Base-by-base conservation (phyloP, 2,797 vertebrate species). In the Sebastes itinus region DNA sequence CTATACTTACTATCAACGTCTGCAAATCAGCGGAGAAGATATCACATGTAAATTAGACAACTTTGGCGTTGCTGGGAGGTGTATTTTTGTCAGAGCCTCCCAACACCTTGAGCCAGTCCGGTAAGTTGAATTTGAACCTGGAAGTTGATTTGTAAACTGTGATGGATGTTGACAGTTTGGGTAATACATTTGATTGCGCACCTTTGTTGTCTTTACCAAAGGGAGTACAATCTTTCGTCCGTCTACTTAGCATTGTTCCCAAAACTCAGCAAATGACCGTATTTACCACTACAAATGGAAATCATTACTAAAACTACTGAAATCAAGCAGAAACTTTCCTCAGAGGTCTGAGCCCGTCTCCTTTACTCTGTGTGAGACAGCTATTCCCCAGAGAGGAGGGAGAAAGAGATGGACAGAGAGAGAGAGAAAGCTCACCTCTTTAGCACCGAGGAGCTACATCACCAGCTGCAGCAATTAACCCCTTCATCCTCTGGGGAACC, bases 391-490 rank as follows among this genome's bases (percentile, higher is more conserved):
- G 54, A 92, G 92, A 87, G 83, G 72, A 64, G 30, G 22, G 58
- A 83, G 67, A 72, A 33, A 18, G 49, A 72, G 82, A 87, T 64
- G 5, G 78, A 88, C 33, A 63, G 52, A 81, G 74, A 85, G 76
- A 85, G 76, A 74, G 77, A 65, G 64, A 95, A 89, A 92, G 83
- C 87, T 92, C 86, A 87, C 92, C 89, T 91, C 89, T 81, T 84
- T 88, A 88, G 67, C 62, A 74, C 73, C 8, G 77, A 93, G 92
- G 94, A 92, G 81, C 83, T 86, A 88, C 94, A 94, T 95, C 95
- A 95, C 95, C 97, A 97, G 96, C 96, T 95, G 96, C 95, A 95
- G 96, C 96, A 95, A 96, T 97, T 97, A 97, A 96, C 96, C 94
- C 93, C 85, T 86, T 77, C 88, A 92, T 96, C 96, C 95, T 95